phyloP scores from a whole-genome alignment of 1,140 invertebrate genomes.

The Drosophila pallidifrons region DNA sequence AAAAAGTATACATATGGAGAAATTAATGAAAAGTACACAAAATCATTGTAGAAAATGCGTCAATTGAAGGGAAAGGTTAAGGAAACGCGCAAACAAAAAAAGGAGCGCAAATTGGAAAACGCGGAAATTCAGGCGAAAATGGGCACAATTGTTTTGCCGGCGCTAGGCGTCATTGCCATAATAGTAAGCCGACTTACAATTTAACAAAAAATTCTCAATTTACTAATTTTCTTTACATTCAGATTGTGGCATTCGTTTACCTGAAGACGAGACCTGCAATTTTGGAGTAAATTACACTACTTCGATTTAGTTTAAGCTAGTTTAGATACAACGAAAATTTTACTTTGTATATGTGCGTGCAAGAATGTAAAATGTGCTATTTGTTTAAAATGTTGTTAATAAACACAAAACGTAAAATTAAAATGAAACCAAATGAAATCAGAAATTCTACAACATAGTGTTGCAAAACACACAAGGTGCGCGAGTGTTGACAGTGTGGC shows the following conservation, averaged over 20 bases:
- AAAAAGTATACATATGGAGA: neutral
- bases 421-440: neutral
- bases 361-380: constrained; percentile 28
- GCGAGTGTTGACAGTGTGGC: neutral
- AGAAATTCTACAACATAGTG: constrained; percentile 3
- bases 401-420: neutral
- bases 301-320: constrained; percentile 17
- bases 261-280: constrained; percentile 74
- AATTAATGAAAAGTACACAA: neutral
- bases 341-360: constrained; percentile 16
- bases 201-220: no score
- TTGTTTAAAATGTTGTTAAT: constrained; percentile 11
- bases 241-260: constrained; percentile 75
- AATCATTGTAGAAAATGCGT: constrained; percentile 63
- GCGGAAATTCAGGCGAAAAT: constrained; percentile 71
- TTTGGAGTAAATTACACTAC: constrained; percentile 3
- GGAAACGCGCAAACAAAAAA: constrained; percentile 79
- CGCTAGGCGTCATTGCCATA: constrained; percentile 62
- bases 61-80: constrained; percentile 82
- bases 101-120: constrained; percentile 82
- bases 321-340: constrained; percentile 13
- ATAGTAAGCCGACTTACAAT: constrained; percentile 25
- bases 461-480: neutral
- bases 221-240: neutral
- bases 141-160: constrained; percentile 74